Evolutionary conservation across 2,888 invertebrate species (phyloP), one percentile per base, ranked within the genome.

Genomic region (Chloromyia formosa): DNA sequence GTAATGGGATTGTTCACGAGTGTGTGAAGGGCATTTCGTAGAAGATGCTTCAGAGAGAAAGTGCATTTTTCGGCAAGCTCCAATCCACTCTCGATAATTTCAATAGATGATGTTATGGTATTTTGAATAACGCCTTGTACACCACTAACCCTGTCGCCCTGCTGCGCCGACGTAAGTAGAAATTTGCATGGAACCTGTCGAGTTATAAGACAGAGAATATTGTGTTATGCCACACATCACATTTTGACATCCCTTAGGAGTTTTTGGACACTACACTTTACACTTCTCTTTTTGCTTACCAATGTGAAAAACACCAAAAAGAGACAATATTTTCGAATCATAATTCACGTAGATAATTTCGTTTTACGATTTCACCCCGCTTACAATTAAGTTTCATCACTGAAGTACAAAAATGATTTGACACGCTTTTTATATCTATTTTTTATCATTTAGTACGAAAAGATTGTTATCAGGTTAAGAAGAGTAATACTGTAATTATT

Each of bases 341-440:
- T 53, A 14, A 16, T 53, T 53, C 56, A 20, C 56, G 56, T 18
- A 18, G 16, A 10, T 18, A 20, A 56, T 4, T 20, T 18, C 16
- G 5, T 10, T 16, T 20, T 18, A 10, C 1, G 5, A 18, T 20
- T 56, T 20, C 5, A 10, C 18, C 18, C 5, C 10, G 56, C 22
- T 3, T 16, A 20, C 18, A 20, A 56, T 56, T 56, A 56, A 56
- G 2, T 9, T 56, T 56, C 56, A 20, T 56, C 20, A 56, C 56
- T 56, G 56, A 16, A 10, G 10, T 10, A 18, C 10, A 20, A 16
- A 7, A 56, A 10, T 18, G 14, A 18, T 10, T 42, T 35, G 10
- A 12, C 9, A 62, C 35, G 40, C 40, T 62, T 62, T 62, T 62
- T 62, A 62, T 62, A 62, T 62, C 62, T 62, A 18, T 16, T 40